phyloP scores from a whole-genome alignment of 2,113 vertebrate genomes.

The Eretmochelys imbricata region DNA sequence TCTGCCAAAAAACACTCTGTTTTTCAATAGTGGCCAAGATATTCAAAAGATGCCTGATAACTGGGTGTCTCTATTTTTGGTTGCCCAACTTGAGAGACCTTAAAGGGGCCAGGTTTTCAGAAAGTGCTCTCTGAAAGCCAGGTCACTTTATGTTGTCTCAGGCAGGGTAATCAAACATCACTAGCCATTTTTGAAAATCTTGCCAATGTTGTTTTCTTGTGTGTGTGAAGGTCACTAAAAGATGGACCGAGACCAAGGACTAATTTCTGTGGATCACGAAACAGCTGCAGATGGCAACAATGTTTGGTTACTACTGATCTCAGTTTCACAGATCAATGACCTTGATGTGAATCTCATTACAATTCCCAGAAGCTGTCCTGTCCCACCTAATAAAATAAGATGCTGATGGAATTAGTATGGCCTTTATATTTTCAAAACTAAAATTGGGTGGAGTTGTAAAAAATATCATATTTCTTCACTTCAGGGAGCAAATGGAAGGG shows the following conservation, averaged over 20 bases:
- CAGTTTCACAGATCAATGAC: background rate
- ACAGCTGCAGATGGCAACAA: background rate
- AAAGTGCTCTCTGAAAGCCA: background rate
- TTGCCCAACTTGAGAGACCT: background rate
- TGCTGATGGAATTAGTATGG: background rate
- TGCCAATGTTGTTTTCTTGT: rapidly evolving
- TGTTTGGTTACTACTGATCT: background rate
- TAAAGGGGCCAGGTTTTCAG: background rate
- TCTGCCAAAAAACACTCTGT: background rate
- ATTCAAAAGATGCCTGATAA: background rate
- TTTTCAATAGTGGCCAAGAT: background rate
- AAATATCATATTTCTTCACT: background rate
- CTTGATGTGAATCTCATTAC: background rate
- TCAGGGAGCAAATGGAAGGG: background rate
- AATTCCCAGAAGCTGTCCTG: background rate
- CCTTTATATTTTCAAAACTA: background rate
- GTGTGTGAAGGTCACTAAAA: background rate
- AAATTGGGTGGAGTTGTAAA: background rate
- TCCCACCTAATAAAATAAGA: background rate
- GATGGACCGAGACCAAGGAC: background rate
- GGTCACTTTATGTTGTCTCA: background rate
- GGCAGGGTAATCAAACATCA: background rate
- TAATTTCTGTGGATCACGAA: background rate
- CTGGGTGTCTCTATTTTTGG: background rate
- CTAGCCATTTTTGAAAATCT: background rate